These are phyloP conservation scores for Criorhina ranunculi DNA, from an alignment of 2,888 invertebrate species.

Conservation along the genomic window DNA sequence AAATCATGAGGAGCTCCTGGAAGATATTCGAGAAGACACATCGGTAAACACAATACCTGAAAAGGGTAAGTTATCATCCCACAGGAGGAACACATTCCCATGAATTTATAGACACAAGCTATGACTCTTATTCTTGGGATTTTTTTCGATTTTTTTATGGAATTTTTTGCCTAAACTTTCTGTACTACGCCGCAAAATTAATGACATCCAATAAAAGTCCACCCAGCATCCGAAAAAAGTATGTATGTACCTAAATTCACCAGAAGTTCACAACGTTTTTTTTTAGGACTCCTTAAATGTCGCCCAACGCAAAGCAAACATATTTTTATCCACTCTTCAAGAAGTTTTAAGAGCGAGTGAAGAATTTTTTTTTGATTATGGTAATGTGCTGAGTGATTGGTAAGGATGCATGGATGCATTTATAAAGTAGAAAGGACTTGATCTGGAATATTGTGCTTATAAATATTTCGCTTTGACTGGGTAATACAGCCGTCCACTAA, in stretches of 20 bases:
- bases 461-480: constrained; percentile 67
- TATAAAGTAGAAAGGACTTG: constrained; percentile 25
- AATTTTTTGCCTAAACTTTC: background rate
- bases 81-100: constrained; percentile 41
- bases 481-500: constrained; percentile 50
- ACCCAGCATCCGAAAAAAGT: constrained; percentile 26
- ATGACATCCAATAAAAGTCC: constrained; percentile 72
- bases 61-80: constrained; percentile 82
- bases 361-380: constrained; percentile 58
- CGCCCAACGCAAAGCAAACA: constrained; percentile 25
- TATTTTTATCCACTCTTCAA: constrained; percentile 15
- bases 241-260: constrained; percentile 13
- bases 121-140: constrained; percentile 44
- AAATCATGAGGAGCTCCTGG: constrained; percentile 84
- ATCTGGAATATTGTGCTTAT: constrained; percentile 34
- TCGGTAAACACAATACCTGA: constrained; percentile 83
- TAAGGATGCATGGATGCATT: constrained; percentile 64
- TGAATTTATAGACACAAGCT: constrained; percentile 57
- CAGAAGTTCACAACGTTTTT: constrained; percentile 7
- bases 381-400: constrained; percentile 72
- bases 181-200: constrained; percentile 57
- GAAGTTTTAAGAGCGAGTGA: constrained; percentile 1
- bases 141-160: constrained; percentile 22
- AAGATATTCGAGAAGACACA: constrained; percentile 84
- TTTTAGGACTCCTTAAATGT: constrained; percentile 55